A percentile compares a stretch with the other conserved stretches of the same genome.
Evolutionary conservation across 2,888 invertebrate genomes (phyloP).

Genomic region (Actias luna): DNA sequence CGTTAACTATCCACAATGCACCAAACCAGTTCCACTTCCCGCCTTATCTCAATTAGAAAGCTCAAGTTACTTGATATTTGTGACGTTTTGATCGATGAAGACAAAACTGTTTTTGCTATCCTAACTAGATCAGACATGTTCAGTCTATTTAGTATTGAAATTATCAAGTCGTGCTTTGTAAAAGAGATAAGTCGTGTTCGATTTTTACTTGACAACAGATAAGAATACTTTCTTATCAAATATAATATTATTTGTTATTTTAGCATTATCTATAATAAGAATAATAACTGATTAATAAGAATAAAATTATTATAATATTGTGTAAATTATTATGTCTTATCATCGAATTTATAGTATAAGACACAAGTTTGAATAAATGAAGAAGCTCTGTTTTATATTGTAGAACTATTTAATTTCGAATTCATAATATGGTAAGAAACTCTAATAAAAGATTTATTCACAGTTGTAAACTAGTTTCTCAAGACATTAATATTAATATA

Average conservation of each 20-base stretch:
- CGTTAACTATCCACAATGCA: conserved; percentile 37
- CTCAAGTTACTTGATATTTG: conserved; percentile 50
- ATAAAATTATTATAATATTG: background rate
- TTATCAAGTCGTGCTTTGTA: conserved; percentile 7
- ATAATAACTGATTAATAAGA: conserved; percentile 11
- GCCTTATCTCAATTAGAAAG: conserved; percentile 63
- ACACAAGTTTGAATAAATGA: background rate
- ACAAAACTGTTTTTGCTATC: conserved; percentile 38
- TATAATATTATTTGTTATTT: conserved; percentile 13
- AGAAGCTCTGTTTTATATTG: background rate
- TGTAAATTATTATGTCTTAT: background rate
- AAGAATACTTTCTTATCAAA: conserved; percentile 14
- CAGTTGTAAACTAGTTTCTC: conserved; percentile 25
- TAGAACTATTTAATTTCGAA: background rate
- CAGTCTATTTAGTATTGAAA: conserved; percentile 10
- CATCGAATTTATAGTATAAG: background rate
- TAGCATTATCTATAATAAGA: conserved; percentile 14
- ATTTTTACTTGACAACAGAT: conserved; percentile 12
- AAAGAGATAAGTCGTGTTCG: background rate
- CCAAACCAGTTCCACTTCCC: conserved; percentile 42
- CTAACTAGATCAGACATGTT: conserved; percentile 28
- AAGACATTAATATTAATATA: conserved; percentile 34
- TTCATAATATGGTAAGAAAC: conserved; percentile 10
- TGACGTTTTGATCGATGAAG: conserved; percentile 52
- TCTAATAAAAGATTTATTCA: conserved; percentile 2